Percentiles rank a stretch among this genome's conserved stretches.
These are phyloP conservation scores for Passerina amoena DNA, from an alignment of 2,113 vertebrate species.

Conservation along the genomic window DNA sequence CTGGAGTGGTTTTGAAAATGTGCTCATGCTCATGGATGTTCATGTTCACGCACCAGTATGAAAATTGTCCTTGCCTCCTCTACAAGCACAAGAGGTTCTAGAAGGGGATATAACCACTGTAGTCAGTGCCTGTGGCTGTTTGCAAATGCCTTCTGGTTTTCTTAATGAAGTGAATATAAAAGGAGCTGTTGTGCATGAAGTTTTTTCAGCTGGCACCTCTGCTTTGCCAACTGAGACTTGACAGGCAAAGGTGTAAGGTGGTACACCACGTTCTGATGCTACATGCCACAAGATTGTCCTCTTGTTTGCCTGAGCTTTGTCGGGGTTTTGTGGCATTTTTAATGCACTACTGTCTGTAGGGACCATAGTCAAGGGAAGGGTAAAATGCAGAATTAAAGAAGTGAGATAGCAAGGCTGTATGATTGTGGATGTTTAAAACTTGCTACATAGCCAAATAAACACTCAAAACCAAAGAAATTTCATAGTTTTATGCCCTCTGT, in stretches of 20 bases:
- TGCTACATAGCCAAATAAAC: neutral
- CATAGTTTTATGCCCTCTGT: neutral
- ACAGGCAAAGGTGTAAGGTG: neutral
- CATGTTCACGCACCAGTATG: neutral
- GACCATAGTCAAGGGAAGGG: neutral
- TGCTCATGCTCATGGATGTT: neutral
- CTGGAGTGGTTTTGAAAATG: neutral
- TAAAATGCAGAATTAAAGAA: neutral
- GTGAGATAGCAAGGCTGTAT: neutral
- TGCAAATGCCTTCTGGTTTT: neutral
- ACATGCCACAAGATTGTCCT: accelerated
- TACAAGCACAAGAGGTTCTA: neutral
- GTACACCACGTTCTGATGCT: neutral
- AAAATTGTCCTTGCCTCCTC: neutral
- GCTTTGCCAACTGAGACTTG: neutral
- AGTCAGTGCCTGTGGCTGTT: neutral
- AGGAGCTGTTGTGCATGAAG: neutral
- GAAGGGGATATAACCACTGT: neutral
- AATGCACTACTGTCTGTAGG: accelerated
- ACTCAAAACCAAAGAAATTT: neutral
- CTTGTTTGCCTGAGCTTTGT: neutral
- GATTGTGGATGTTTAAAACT: neutral
- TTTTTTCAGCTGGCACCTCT: neutral
- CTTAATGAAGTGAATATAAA: neutral
- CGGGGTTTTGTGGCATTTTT: neutral